Conservation (phyloP, 2,113 vertebrate species). For the Neolamprologus tretocephalus region DNA sequence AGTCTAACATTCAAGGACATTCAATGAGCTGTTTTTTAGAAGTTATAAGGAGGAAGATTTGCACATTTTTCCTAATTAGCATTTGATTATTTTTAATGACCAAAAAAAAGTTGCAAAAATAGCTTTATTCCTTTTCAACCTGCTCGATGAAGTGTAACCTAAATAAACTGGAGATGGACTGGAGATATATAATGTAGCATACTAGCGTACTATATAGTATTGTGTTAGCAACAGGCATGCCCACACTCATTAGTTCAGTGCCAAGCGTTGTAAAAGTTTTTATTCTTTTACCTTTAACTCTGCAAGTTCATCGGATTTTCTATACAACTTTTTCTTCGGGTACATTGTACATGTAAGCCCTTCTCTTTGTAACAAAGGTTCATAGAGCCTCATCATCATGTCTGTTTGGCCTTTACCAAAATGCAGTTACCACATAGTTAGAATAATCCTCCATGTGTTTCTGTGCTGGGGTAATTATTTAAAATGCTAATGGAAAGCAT, state of each 20-base stretch:
- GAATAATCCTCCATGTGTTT: neutral
- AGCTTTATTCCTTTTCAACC: neutral
- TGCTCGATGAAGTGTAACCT: neutral
- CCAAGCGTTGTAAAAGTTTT: fast-evolving
- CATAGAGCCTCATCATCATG: neutral
- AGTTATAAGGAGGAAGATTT: fast-evolving
- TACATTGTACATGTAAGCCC: neutral
- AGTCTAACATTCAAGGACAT: neutral
- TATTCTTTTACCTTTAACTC: neutral
- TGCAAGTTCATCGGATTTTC: neutral
- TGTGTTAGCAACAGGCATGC: neutral
- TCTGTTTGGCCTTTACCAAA: neutral
- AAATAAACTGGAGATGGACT: neutral
- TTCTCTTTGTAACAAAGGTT: neutral
- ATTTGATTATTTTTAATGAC: neutral
- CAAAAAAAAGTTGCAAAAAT: neutral
- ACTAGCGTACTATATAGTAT: neutral
- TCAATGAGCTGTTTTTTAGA: neutral
- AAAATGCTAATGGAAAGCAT: neutral
- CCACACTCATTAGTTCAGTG: neutral
- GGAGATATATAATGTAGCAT: too few relatives aligned
- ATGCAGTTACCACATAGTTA: neutral
- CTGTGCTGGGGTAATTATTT: neutral
- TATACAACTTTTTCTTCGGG: fast-evolving
- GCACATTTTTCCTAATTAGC: neutral